These are phyloP conservation scores for Oreochromis niloticus DNA, from an alignment of 2,113 vertebrate species.

Conservation along the genomic window DNA sequence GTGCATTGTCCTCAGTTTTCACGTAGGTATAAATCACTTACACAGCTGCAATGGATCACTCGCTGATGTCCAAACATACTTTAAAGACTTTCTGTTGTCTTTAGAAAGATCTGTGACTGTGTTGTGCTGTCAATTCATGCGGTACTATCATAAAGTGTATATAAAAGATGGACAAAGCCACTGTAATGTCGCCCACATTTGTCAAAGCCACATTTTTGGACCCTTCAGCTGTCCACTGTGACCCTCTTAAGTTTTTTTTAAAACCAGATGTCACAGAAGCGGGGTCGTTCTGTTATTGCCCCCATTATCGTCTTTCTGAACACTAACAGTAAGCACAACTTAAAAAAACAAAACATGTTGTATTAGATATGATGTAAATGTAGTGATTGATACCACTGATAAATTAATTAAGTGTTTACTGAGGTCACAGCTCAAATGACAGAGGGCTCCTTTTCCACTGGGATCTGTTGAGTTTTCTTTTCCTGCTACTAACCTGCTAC, in stretches of 20 bases:
- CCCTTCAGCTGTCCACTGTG: neutral
- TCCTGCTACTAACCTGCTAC: neutral
- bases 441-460: fast-evolving
- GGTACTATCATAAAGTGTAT: neutral
- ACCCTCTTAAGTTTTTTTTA: neutral
- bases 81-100: neutral
- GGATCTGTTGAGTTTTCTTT: neutral
- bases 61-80: neutral
- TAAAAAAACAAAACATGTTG: neutral
- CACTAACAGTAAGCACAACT: neutral
- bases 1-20: neutral
- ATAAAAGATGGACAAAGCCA: neutral
- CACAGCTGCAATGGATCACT: neutral
- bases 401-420: neutral
- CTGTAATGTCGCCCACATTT: neutral
- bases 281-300: fast-evolving
- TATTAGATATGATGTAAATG: neutral
- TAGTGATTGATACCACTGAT: neutral
- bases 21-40: neutral
- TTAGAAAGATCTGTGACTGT: neutral
- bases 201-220: neutral
- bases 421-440: neutral
- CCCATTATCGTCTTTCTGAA: fast-evolving
- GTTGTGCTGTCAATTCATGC: neutral
- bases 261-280: neutral